phyloP scores from a whole-genome alignment of 2,113 vertebrate genomes.

The Strix uralensis region DNA sequence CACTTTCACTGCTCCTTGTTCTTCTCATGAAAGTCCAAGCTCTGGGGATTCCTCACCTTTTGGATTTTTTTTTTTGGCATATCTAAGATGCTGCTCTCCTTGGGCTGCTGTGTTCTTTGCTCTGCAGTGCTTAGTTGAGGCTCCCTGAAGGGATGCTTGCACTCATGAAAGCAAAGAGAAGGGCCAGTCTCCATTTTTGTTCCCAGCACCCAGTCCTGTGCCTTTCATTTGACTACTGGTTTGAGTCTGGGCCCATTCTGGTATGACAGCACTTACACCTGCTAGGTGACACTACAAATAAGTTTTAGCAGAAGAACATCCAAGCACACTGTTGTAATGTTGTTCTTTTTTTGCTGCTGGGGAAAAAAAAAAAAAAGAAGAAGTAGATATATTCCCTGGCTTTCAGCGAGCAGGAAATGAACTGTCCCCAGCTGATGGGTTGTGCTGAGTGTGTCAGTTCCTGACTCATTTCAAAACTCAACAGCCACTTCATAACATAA shows the following conservation, averaged over 20 bases:
- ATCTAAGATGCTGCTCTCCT: background rate
- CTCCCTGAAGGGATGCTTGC: background rate
- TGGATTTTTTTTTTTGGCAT: background rate
- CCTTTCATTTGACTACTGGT: background rate
- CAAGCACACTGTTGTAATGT: too few species aligned
- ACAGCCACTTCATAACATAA: background rate
- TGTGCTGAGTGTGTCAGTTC: background rate
- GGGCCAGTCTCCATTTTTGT: background rate
- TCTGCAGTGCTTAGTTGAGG: background rate
- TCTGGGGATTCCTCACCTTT: background rate
- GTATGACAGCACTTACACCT: background rate
- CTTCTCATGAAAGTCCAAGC: background rate
- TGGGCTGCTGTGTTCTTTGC: background rate
- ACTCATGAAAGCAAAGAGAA: background rate
- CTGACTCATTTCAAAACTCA: background rate
- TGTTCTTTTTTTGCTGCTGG: background rate
- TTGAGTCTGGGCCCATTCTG: background rate
- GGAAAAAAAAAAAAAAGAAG: rapidly evolving
- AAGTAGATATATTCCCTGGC: background rate
- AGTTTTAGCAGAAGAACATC: background rate
- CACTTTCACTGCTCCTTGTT: background rate
- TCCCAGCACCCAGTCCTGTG: background rate
- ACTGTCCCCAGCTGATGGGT: background rate
- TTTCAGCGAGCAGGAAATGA: background rate
- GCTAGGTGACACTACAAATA: background rate